phyloP scores from a whole-genome alignment of 2,113 vertebrate species.

The Galemys pyrenaicus region DNA sequence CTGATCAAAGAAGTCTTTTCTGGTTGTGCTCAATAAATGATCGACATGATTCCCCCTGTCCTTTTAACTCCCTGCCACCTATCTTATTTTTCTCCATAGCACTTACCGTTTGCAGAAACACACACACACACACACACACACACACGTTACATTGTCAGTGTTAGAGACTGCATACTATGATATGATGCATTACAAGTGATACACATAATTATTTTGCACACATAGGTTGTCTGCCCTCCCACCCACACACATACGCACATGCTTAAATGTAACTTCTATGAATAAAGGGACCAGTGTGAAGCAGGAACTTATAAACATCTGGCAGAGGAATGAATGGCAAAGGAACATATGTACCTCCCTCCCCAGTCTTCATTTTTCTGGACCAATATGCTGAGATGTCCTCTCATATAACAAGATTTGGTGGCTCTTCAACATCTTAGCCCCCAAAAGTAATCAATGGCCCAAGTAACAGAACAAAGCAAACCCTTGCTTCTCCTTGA shows the following conservation, averaged over 20 bases:
- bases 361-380: neutral
- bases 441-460: neutral
- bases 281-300: neutral
- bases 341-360: neutral
- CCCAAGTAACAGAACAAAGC: neutral
- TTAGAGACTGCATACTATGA: neutral
- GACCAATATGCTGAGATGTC: neutral
- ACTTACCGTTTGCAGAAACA: neutral
- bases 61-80: neutral
- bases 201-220: neutral
- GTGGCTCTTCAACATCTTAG: neutral
- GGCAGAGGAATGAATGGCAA: neutral
- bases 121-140: neutral
- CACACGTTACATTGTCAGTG: neutral
- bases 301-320: neutral
- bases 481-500: neutral
- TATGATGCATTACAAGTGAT: neutral
- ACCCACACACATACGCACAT: neutral
- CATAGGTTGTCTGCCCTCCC: neutral
- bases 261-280: neutral
- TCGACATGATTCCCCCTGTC: neutral
- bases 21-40: neutral
- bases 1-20: neutral
- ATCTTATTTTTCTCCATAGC: neutral
- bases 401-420: neutral